phyloP scores from a whole-genome alignment of 2,113 vertebrate species.

The Budorcas taxicolor region DNA sequence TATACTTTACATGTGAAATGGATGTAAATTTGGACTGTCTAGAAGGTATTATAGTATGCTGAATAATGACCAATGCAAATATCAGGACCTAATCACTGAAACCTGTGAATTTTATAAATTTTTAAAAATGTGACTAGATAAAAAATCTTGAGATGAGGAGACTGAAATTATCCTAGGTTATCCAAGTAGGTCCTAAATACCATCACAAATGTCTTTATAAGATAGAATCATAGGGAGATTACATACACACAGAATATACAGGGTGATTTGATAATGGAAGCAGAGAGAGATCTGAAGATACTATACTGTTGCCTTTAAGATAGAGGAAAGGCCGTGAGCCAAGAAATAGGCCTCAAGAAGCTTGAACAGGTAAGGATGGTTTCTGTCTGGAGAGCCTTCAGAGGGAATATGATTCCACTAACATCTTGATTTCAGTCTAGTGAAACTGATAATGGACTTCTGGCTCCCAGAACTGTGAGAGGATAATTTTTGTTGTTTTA shows the following conservation, averaged over 20 bases:
- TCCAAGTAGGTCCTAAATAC: background rate
- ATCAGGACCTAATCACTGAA: background rate
- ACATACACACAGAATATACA: background rate
- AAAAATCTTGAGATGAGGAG: background rate
- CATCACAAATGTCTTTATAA: background rate
- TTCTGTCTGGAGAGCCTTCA: background rate
- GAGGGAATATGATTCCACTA: background rate
- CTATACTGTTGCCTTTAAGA: background rate
- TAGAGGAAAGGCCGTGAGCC: background rate
- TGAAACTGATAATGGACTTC: background rate
- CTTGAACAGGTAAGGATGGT: background rate
- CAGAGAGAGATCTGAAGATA: background rate
- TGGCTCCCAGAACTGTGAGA: background rate
- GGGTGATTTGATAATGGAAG: background rate
- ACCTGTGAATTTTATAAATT: background rate
- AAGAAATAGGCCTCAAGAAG: background rate
- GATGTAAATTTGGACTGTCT: background rate
- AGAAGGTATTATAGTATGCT: background rate
- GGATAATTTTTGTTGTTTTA: background rate
- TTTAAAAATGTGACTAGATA: background rate
- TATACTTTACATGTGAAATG: background rate
- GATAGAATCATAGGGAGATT: background rate
- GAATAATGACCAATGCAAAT: background rate
- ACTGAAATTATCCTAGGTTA: background rate
- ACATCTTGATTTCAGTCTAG: background rate